These are phyloP conservation scores for Plebejus argus DNA, from an alignment of 2,888 invertebrate genomes.

Conservation along the genomic window DNA sequence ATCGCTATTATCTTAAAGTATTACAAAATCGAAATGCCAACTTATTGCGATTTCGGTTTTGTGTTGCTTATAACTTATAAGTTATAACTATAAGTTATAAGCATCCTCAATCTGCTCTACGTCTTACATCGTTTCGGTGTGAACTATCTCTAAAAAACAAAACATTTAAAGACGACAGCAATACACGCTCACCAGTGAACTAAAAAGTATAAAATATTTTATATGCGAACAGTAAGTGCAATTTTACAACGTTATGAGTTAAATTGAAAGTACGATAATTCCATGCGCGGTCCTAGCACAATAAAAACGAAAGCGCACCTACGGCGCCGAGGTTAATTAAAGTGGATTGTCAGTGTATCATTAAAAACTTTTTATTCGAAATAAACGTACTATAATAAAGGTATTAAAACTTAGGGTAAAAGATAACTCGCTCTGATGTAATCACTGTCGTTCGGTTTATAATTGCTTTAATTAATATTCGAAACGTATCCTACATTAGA, in stretches of 20 bases:
- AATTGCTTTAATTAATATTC: not conserved
- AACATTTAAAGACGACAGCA: too few relatives aligned
- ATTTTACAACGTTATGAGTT: conserved; percentile 14
- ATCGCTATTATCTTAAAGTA: not conserved
- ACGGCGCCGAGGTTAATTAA: conserved; percentile 36
- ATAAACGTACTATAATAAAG: conserved; percentile 27
- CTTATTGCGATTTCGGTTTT: not conserved
- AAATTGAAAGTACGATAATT: conserved; percentile 26
- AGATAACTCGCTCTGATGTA: conserved; percentile 27
- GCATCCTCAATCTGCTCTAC: not conserved
- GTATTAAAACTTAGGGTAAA: conserved; percentile 27
- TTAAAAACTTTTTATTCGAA: conserved; percentile 29
- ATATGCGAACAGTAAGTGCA: not conserved
- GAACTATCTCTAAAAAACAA: not conserved
- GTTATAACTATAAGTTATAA: too few relatives aligned
- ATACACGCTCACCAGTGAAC: not conserved
- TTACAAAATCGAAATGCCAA: not conserved
- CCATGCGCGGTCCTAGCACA: conserved; percentile 1
- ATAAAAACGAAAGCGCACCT: conserved; percentile 29
- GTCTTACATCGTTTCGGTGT: not conserved
- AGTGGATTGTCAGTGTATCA: conserved; percentile 33
- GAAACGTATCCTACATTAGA: not conserved
- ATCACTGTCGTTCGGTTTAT: conserved; percentile 1
- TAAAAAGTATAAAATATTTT: not conserved
- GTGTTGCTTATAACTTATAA: too few relatives aligned